These are phyloP conservation scores for Myrmophylax atrothorax DNA, from an alignment of 2,113 vertebrate species.

Conservation along the genomic window DNA sequence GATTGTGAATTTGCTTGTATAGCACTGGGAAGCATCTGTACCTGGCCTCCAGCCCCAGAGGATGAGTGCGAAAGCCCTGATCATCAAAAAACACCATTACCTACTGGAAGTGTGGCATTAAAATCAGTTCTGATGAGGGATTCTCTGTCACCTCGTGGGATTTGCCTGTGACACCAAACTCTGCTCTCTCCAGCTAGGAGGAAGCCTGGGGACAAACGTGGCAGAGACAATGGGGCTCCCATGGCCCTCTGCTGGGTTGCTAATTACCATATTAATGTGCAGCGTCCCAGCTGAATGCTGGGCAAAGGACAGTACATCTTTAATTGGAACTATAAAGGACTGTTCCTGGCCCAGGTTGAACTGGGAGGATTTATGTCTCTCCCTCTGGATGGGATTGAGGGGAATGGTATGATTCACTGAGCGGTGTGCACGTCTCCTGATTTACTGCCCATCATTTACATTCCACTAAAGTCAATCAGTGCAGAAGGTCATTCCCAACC, in stretches of 20 bases:
- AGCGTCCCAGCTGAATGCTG: conserved; percentile 39
- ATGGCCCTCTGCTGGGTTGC: background rate
- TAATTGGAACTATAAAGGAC: conserved; percentile 77
- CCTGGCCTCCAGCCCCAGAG: background rate
- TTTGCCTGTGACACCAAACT: conserved; percentile 1
- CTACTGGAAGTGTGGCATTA: background rate
- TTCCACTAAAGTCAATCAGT: conserved; percentile 85
- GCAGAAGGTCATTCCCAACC: conserved; percentile 86
- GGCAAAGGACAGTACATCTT: conserved; percentile 71
- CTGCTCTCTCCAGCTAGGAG: background rate
- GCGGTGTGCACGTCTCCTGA: conserved; percentile 70
- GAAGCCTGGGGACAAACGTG: conserved; percentile 20
- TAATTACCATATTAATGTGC: conserved; percentile 65
- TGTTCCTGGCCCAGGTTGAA: conserved; percentile 65
- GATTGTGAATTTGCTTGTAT: background rate
- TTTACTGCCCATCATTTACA: conserved; percentile 88
- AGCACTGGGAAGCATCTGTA: background rate
- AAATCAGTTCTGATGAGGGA: background rate
- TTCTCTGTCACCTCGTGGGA: background rate
- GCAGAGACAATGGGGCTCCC: conserved; percentile 4
- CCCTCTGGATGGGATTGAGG: conserved; percentile 79
- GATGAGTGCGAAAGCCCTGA: background rate
- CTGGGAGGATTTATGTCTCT: conserved; percentile 82
- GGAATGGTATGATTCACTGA: conserved; percentile 78
- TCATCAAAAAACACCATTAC: background rate